phyloP scores from a whole-genome alignment of 2,797 vertebrate species.

The Typhlichthys subterraneus region DNA sequence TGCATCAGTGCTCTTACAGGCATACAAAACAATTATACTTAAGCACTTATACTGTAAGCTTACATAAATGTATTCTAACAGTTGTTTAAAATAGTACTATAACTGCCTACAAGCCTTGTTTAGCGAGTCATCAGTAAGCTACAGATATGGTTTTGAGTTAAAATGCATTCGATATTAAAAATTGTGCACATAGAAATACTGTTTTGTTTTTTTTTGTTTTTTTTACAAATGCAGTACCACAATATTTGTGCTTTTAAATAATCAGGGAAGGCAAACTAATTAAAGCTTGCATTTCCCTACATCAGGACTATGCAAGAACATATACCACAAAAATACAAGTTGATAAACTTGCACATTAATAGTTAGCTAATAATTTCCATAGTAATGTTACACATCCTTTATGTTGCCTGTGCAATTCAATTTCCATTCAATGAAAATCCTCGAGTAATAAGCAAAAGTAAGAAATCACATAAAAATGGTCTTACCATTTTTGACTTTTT shows the following conservation, averaged over 20 bases:
- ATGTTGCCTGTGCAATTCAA: constrained; percentile 35
- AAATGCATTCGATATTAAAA: constrained; percentile 56
- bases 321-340: constrained; percentile 28
- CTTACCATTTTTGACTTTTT: constrained; percentile 7
- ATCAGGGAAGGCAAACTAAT: constrained; percentile 23
- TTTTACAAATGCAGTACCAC: constrained; percentile 66
- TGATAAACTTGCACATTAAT: constrained; percentile 19
- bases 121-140: constrained; percentile 67
- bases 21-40: constrained; percentile 42
- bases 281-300: constrained; percentile 63
- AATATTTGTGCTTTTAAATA: constrained; percentile 67
- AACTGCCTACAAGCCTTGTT: constrained; percentile 64
- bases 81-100: constrained; percentile 67
- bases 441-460: constrained; percentile 12
- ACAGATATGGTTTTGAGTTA: constrained; percentile 34
- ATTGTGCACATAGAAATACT: constrained; percentile 50
- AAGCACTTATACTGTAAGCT: constrained; percentile 52
- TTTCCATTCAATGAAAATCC: constrained; percentile 30
- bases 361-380: constrained; percentile 21
- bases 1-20: constrained; percentile 51
- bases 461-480: constrained; percentile 17
- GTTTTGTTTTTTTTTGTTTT: constrained; percentile 17
- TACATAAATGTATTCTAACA: constrained; percentile 55
- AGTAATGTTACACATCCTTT: constrained; percentile 28
- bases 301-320: constrained; percentile 34